Evolutionary conservation across 1,140 invertebrate genomes (phyloP).

Genomic region (Nebria ingens): DNA sequence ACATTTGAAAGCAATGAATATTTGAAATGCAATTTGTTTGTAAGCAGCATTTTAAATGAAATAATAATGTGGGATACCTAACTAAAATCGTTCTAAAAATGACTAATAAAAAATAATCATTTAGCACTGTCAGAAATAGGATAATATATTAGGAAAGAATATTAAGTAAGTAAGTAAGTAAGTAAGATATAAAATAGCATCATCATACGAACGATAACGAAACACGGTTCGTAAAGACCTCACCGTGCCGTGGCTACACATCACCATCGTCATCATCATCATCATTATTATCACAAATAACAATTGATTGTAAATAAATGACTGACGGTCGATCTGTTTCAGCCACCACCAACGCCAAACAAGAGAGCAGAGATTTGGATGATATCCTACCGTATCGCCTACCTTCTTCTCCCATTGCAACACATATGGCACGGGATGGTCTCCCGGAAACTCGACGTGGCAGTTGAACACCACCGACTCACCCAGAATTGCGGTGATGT

Average conservation of each 20-base stretch:
- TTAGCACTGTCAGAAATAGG: too few relatives aligned
- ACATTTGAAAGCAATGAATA: too few relatives aligned
- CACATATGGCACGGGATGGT: constrained; percentile 89
- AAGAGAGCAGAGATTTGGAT: constrained; percentile 57
- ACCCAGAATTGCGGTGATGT: constrained; percentile 89
- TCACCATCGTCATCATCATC: not conserved
- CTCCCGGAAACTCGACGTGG: constrained; percentile 89
- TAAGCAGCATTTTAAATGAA: too few relatives aligned
- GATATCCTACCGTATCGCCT: constrained; percentile 83
- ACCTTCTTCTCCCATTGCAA: constrained; percentile 98
- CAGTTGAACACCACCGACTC: constrained; percentile 94
- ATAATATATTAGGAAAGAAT: too few relatives aligned
- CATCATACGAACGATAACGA: not conserved
- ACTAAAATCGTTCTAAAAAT: too few relatives aligned
- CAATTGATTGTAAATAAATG: not conserved
- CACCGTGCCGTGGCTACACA: not conserved
- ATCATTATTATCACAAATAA: too few relatives aligned
- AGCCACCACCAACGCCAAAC: constrained; percentile 11
- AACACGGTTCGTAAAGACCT: not conserved
- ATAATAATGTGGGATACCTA: too few relatives aligned
- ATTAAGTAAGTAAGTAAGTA: not conserved
- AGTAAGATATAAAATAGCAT: not conserved
- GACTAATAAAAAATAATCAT: too few relatives aligned
- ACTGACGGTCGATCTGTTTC: not conserved
- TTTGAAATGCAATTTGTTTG: too few relatives aligned